A percentile compares a stretch with the other conserved stretches of the same genome.
These are phyloP conservation scores for Ostrea edulis DNA, from an alignment of 1,140 invertebrate genomes.

Conservation along the genomic window DNA sequence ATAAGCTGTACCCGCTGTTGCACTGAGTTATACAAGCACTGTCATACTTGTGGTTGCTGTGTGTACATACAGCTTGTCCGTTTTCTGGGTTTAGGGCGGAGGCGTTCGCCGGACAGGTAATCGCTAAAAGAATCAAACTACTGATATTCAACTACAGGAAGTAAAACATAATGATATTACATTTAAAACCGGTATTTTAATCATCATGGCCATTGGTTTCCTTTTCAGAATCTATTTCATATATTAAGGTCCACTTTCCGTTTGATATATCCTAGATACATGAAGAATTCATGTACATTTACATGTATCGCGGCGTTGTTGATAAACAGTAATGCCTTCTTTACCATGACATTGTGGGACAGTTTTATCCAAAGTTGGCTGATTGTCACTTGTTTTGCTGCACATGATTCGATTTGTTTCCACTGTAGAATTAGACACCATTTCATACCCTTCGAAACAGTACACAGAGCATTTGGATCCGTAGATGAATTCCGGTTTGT, in stretches of 20 bases:
- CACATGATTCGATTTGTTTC: not conserved
- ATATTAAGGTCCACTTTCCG: no score
- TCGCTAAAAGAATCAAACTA: not conserved
- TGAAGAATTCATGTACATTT: no score
- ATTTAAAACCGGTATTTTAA: no score
- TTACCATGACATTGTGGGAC: not conserved
- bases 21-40: slow-evolving; percentile 33
- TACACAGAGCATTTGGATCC: slow-evolving; percentile 14
- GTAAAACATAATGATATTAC: no score
- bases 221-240: no score
- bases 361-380: not conserved
- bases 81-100: not conserved
- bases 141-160: no score
- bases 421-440: not conserved
- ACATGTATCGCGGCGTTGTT: not conserved
- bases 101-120: not conserved
- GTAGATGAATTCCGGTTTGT: slow-evolving; percentile 23
- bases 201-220: no score
- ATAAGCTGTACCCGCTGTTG: slow-evolving; percentile 37
- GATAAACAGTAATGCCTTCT: no score
- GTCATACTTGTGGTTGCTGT: slow-evolving; percentile 34
- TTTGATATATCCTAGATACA: no score
- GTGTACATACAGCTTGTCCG: slow-evolving; percentile 5
- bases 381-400: not conserved
- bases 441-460: slow-evolving; percentile 35